Evolutionary conservation across 1,140 invertebrate genomes (phyloP), one percentile per base, ranked within the genome.

Genomic region (Plectus sambesii): DNA sequence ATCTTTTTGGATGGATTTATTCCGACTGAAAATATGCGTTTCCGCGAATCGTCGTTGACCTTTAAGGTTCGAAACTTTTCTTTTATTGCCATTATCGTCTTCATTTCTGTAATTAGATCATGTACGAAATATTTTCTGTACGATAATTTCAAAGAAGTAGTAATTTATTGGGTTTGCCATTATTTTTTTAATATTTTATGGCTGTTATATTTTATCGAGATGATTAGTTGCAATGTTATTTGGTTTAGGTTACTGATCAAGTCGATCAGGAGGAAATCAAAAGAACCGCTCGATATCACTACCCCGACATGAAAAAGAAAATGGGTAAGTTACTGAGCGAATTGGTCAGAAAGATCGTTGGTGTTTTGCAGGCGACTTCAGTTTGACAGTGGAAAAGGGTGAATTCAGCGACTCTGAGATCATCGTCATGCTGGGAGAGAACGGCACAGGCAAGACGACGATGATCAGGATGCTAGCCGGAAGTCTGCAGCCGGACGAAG

Each of bases 371-470:
- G 87, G 85, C 41, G 77, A 79, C 40, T 97, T 98, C 67, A 72
- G 78, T 41, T 73, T 98, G 36, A 73, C 73, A 2, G 84, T 98
- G 6, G 77, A 82, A 47, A 74, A 81, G 53, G 94, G 94, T 12
- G 87, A 92, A 64, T 99, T 99, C 69, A 96, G 92, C 20, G 94
- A 99, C 74, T 98, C 94, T 2, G 94, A 99, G 75, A 99, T 99
- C 70, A 79, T 99, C 64, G 94, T 99, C 12, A 75, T 99, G 67
- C 76, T 99, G 41, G 94, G 94, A 47, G 94, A 99, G 72, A 99
- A 99, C 76, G 94, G 94, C 55, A 99, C 94, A 38, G 94, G 94
- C 37, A 99, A 99, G 74, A 98, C 94, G 0, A 99, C 94, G 12
- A 93, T 99, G 61, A 99, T 99, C 66, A 56, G 88, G 65, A 88